These are phyloP conservation scores for Sesia bembeciformis DNA, from an alignment of 2,888 invertebrate genomes.

Conservation along the genomic window DNA sequence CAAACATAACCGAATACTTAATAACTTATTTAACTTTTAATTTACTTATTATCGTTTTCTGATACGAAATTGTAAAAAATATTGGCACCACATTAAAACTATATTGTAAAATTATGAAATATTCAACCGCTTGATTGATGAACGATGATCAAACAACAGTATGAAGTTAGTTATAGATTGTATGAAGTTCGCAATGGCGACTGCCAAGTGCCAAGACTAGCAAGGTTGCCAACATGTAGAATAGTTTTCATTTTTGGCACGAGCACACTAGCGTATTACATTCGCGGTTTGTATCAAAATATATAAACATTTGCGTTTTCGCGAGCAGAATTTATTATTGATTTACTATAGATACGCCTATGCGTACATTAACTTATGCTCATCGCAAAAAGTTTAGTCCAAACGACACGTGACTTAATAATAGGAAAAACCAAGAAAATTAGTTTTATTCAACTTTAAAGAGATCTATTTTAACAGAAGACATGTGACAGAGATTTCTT, in stretches of 20 bases:
- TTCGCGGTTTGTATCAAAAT: no score
- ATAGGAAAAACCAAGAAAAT: no score
- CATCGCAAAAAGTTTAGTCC: background rate
- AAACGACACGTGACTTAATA: no score
- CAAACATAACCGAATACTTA: conserved; percentile 42
- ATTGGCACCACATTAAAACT: conserved; percentile 54
- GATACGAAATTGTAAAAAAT: conserved; percentile 38
- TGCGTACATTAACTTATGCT: background rate
- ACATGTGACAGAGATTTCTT: no score
- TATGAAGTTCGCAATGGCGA: conserved; percentile 53
- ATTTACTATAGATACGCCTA: background rate
- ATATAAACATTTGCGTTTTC: no score
- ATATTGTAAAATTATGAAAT: conserved; percentile 49
- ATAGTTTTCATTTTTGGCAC: no score
- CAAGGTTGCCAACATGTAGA: no score
- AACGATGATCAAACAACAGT: conserved; percentile 68
- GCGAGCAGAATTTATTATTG: no score
- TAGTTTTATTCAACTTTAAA: no score
- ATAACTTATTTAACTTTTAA: conserved; percentile 31
- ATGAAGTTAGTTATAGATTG: conserved; percentile 12
- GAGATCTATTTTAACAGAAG: no score
- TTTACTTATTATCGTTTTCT: conserved; percentile 26
- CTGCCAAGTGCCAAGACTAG: background rate
- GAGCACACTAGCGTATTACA: no score
- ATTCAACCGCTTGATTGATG: conserved; percentile 65